A percentile compares a stretch with the other conserved stretches of the same genome.
These are phyloP conservation scores for Melitaea cinxia DNA, from an alignment of 1,140 invertebrate species.

Conservation along the genomic window DNA sequence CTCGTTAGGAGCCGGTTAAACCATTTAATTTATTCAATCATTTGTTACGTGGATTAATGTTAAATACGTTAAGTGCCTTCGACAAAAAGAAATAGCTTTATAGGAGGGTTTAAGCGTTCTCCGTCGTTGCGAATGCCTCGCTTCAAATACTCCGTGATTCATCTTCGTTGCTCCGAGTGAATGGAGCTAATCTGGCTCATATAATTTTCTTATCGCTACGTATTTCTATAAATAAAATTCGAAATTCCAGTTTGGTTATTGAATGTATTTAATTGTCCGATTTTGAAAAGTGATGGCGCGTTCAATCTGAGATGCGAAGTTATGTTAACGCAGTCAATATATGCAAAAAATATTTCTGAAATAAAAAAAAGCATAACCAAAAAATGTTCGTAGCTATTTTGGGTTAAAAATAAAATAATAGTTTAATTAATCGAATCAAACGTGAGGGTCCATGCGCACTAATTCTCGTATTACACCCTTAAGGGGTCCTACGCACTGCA, in stretches of 20 bases:
- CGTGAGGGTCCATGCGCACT: background rate
- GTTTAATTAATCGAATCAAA: background rate
- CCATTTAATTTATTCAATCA: constrained; percentile 69
- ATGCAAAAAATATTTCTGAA: background rate
- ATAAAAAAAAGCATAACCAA: too few species aligned
- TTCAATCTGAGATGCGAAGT: too few species aligned
- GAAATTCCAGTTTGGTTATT: background rate
- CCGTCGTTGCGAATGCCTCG: constrained; percentile 2
- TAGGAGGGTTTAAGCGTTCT: background rate
- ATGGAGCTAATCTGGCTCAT: constrained; percentile 12
- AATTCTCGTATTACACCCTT: background rate
- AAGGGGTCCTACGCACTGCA: constrained; percentile 27
- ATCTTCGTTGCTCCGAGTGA: constrained; percentile 5
- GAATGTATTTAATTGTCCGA: background rate
- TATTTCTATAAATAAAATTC: background rate
- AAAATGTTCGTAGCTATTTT: too few species aligned
- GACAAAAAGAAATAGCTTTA: constrained; percentile 42
- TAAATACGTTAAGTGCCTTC: constrained; percentile 62
- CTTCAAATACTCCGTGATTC: constrained; percentile 12
- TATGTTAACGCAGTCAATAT: too few species aligned
- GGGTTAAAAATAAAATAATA: background rate
- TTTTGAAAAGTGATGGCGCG: too few species aligned
- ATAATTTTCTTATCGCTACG: background rate
- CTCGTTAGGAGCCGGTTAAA: constrained; percentile 54
- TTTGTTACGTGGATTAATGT: constrained; percentile 68